phyloP scores from a whole-genome alignment of 2,797 vertebrate species.

The Leptoclinus maculatus region DNA sequence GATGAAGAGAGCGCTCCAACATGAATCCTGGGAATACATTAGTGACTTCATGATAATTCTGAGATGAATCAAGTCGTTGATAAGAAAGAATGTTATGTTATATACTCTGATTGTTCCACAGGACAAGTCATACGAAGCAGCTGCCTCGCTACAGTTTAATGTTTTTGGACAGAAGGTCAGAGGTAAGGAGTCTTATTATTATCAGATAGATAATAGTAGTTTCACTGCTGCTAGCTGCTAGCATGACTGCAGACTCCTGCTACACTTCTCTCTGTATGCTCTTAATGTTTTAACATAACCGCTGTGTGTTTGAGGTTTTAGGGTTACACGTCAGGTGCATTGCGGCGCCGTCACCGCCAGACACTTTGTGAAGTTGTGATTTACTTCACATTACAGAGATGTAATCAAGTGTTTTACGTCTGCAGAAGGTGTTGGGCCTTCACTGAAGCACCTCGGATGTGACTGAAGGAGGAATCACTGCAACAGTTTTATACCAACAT shows the following conservation, averaged over 20 bases:
- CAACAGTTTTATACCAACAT: slow-evolving; percentile 15
- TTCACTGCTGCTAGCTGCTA: too few relatives aligned
- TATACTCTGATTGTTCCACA: slow-evolving; percentile 40
- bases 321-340: neutral
- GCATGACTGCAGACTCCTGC: too few relatives aligned
- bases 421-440: slow-evolving; percentile 52
- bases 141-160: slow-evolving; percentile 56
- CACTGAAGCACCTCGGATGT: slow-evolving; percentile 6
- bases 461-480: slow-evolving; percentile 31
- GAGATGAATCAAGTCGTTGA: neutral
- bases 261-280: too few relatives aligned
- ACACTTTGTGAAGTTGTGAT: slow-evolving; percentile 28
- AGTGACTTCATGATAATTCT: neutral
- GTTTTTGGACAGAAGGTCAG: slow-evolving; percentile 10
- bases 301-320: too few relatives aligned
- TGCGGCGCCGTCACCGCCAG: neutral
- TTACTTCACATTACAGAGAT: slow-evolving; percentile 15
- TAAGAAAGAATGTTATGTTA: neutral
- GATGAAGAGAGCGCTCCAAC: neutral
- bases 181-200: slow-evolving; percentile 25
- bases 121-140: slow-evolving; percentile 62
- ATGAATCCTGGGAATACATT: neutral
- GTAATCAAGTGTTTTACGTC: slow-evolving; percentile 38
- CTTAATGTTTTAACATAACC: too few relatives aligned
- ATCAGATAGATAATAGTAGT: too few relatives aligned